Percentiles rank a stretch among this genome's conserved stretches.
Conservation (phyloP, 2,888 invertebrate species). For the Latheticus oryzae region DNA sequence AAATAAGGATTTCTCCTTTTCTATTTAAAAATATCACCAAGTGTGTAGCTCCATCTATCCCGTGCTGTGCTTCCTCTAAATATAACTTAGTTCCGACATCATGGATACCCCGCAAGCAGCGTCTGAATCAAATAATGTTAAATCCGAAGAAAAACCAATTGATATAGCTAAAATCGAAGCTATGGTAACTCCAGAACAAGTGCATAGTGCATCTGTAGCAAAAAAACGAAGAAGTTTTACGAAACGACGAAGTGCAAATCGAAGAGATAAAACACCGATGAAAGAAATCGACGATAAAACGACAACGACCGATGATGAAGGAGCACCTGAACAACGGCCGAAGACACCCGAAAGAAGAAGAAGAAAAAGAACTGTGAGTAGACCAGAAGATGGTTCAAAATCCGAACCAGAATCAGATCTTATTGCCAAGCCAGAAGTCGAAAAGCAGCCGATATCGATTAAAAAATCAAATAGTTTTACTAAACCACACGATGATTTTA, state of each 20-base stretch:
- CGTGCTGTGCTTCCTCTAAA: slow-evolving; percentile 50
- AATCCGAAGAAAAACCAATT: slow-evolving; percentile 41
- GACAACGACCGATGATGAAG: slow-evolving; percentile 62
- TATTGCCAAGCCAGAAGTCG: neutral
- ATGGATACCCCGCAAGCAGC: slow-evolving; percentile 61
- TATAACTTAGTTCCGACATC: slow-evolving; percentile 59
- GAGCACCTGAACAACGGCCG: slow-evolving; percentile 51
- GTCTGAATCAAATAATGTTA: slow-evolving; percentile 41
- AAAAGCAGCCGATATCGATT: too few species aligned
- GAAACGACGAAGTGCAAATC: slow-evolving; percentile 68
- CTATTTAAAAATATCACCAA: slow-evolving; percentile 44
- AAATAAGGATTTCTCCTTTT: neutral
- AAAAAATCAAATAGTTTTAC: slow-evolving; percentile 21
- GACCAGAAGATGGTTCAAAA: slow-evolving; percentile 42
- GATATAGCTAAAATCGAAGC: slow-evolving; percentile 56
- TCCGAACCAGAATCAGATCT: slow-evolving; percentile 14
- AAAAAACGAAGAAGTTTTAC: slow-evolving; percentile 73
- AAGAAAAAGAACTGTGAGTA: slow-evolving; percentile 41
- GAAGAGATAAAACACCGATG: slow-evolving; percentile 74
- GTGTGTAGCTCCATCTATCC: slow-evolving; percentile 46
- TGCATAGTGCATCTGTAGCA: slow-evolving; percentile 68
- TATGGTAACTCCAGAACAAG: slow-evolving; percentile 65
- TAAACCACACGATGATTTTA: slow-evolving; percentile 26
- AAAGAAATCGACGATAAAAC: slow-evolving; percentile 61
- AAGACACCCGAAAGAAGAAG: slow-evolving; percentile 60